Evolutionary conservation across 1,140 invertebrate species (phyloP).

Genomic region (Dinoponera quadriceps): DNA sequence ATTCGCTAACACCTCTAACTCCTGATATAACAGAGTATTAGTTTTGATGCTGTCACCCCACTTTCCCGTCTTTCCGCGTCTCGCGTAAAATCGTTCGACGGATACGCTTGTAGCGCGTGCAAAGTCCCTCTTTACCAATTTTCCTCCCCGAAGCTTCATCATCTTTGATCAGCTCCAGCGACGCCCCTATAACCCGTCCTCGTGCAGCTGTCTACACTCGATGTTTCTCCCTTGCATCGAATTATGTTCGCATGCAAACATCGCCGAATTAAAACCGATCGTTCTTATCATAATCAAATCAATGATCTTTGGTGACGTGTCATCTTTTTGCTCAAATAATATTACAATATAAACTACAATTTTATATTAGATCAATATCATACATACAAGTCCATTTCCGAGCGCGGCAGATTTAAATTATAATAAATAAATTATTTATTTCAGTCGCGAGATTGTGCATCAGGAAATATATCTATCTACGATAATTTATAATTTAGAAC

Average conservation of each 20-base stretch:
- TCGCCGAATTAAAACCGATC: slow-evolving; percentile 36
- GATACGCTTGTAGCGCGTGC: slow-evolving; percentile 76
- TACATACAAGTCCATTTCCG: background rate
- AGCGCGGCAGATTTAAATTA: background rate
- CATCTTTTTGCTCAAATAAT: background rate
- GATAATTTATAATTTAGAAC: background rate
- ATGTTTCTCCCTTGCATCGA: slow-evolving; percentile 39
- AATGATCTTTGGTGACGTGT: slow-evolving; percentile 6
- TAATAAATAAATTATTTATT: background rate
- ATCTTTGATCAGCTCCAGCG: slow-evolving; percentile 84
- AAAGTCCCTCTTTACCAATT: slow-evolving; percentile 84
- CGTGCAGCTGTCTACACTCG: slow-evolving; percentile 51
- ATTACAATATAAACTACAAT: background rate
- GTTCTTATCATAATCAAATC: slow-evolving; percentile 11
- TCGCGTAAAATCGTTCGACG: slow-evolving; percentile 54
- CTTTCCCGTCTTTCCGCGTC: slow-evolving; percentile 54
- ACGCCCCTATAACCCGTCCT: slow-evolving; percentile 75
- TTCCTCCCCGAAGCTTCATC: slow-evolving; percentile 84
- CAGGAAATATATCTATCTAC: background rate
- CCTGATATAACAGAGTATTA: slow-evolving; percentile 83
- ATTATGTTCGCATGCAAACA: slow-evolving; percentile 36
- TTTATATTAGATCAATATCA: background rate
- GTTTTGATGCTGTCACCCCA: slow-evolving; percentile 81
- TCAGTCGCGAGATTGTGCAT: background rate
- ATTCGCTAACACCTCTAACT: slow-evolving; percentile 84